Percentiles rank a stretch among this genome's conserved stretches.
These are phyloP conservation scores for Drosophila birchii DNA, from an alignment of 2,888 invertebrate species.

Conservation along the genomic window DNA sequence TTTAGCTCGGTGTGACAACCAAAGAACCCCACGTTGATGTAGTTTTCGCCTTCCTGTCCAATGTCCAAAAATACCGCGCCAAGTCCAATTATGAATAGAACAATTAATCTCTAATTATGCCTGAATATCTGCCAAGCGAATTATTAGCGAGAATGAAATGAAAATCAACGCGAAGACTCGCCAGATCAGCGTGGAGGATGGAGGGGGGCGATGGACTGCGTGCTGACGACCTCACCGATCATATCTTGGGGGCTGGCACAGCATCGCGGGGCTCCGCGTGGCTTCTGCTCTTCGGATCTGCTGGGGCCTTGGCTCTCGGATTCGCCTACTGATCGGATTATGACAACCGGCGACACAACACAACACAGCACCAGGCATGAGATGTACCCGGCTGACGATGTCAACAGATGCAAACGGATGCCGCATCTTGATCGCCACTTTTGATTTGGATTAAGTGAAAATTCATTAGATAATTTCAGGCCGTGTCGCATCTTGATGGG, in stretches of 20 bases:
- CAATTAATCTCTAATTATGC: conserved; percentile 84
- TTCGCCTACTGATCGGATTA: conserved; percentile 78
- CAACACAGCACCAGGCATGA: conserved; percentile 6
- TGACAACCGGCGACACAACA: conserved; percentile 78
- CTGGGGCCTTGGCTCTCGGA: conserved; percentile 27
- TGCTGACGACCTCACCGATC: conserved; percentile 72
- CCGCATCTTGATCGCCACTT: conserved; percentile 67
- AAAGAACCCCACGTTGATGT: conserved; percentile 51
- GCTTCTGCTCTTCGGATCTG: conserved; percentile 19
- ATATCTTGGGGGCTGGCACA: conserved; percentile 33
- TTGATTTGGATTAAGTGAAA: conserved; percentile 80
- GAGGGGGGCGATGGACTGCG: conserved; percentile 18
- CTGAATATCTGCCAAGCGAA: conserved; percentile 83
- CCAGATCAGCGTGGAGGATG: conserved; percentile 7
- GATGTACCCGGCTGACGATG: conserved; percentile 56
- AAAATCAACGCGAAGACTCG: conserved; percentile 63
- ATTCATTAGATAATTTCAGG: conserved; percentile 77
- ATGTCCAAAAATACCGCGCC: conserved; percentile 74
- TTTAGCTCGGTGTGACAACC: conserved; percentile 38
- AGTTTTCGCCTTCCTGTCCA: conserved; percentile 58
- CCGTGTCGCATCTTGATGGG: conserved; percentile 42
- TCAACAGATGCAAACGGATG: conserved; percentile 72
- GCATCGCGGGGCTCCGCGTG: neutral
- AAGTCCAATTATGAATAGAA: conserved; percentile 79
- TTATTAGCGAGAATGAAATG: conserved; percentile 73